phyloP scores from a whole-genome alignment of 53 echinoderm and acorn worm genomes.

The Echinarachnius parma region DNA sequence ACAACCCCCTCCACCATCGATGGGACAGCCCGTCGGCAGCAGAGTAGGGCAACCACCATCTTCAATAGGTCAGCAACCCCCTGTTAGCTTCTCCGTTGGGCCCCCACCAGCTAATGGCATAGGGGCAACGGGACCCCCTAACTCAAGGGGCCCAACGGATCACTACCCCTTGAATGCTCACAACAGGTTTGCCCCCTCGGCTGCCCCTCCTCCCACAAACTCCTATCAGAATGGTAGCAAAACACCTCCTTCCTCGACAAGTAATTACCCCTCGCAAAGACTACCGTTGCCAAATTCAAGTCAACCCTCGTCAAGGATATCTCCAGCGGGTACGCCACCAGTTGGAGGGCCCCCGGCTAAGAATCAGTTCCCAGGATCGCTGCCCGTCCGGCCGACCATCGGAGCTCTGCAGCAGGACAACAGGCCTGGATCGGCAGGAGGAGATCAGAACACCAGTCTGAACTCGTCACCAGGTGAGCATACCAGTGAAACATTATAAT shows the following conservation, averaged over 20 bases:
- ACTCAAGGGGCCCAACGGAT: conserved; percentile 1
- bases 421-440: conserved; percentile 18
- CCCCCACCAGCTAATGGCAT: conserved; percentile 30
- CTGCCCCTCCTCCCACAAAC: conserved; percentile 12
- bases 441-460: conserved; percentile 34
- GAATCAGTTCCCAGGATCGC: too few species aligned
- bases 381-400: background rate
- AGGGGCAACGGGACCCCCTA: conserved; percentile 30
- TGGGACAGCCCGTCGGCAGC: conserved; percentile 9
- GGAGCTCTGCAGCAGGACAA: conserved; percentile 15
- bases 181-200: conserved; percentile 28
- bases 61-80: conserved; percentile 20
- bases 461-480: conserved; percentile 71
- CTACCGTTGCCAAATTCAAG: conserved; percentile 14
- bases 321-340: background rate
- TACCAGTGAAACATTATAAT: background rate
- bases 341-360: conserved; percentile 13
- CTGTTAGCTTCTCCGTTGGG: conserved; percentile 1
- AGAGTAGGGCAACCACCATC: conserved; percentile 48
- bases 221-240: conserved; percentile 15
- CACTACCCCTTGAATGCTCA: background rate
- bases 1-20: conserved; percentile 31
- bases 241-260: background rate
- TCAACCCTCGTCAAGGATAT: conserved; percentile 1
- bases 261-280: background rate